These are phyloP conservation scores for Rallus crepitans DNA, from an alignment of 2,797 vertebrate species.

Conservation along the genomic window DNA sequence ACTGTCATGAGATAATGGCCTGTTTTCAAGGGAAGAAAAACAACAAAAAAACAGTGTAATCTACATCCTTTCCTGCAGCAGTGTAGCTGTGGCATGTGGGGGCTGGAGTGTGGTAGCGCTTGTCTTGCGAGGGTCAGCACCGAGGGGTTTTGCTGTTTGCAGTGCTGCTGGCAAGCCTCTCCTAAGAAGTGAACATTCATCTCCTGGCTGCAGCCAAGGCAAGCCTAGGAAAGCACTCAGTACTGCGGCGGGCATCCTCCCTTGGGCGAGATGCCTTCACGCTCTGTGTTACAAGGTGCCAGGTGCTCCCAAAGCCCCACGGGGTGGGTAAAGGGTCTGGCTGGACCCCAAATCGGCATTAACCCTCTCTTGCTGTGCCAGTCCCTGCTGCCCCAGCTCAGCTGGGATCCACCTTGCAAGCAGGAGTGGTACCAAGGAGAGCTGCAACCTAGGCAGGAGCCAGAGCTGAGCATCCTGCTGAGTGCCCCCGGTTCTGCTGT, in stretches of 20 bases:
- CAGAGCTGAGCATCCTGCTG: rapidly evolving
- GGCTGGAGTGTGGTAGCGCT: neutral
- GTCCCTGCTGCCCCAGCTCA: neutral
- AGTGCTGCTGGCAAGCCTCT: neutral
- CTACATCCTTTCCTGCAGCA: neutral
- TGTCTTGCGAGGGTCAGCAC: neutral
- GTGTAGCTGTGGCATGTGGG: rapidly evolving
- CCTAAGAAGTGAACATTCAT: neutral
- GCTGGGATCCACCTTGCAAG: rapidly evolving
- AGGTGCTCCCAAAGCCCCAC: rapidly evolving
- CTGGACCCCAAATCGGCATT: rapidly evolving
- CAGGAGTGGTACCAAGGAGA: rapidly evolving
- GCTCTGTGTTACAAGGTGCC: neutral
- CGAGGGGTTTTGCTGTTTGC: rapidly evolving
- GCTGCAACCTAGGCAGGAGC: rapidly evolving
- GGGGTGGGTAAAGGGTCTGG: rapidly evolving
- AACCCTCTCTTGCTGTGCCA: rapidly evolving
- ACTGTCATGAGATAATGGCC: neutral
- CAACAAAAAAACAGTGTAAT: neutral
- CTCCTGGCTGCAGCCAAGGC: neutral
- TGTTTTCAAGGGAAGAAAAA: neutral
- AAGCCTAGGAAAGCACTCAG: rapidly evolving
- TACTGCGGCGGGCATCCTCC: rapidly evolving
- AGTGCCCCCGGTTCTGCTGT: neutral
- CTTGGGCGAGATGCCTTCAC: rapidly evolving